Percentiles rank a stretch among this genome's conserved stretches.
These are phyloP conservation scores for Lepisosteus oculatus DNA, from an alignment of 2,113 vertebrate genomes.

Conservation along the genomic window DNA sequence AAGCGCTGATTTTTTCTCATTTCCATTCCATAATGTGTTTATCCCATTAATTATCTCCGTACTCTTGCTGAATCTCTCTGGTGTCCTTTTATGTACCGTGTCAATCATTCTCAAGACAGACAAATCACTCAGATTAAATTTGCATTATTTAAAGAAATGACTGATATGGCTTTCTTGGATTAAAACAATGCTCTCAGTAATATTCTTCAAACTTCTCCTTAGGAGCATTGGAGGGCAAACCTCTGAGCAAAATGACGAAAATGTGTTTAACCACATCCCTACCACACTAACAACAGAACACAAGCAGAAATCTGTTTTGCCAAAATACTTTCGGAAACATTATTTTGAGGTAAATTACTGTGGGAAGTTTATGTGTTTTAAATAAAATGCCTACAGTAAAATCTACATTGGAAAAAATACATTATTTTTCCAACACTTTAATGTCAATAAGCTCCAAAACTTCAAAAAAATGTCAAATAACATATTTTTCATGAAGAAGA, in stretches of 20 bases:
- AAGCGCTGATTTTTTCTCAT: background rate
- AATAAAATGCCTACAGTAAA: no score
- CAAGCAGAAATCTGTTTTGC: constrained; percentile 47
- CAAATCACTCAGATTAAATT: constrained; percentile 21
- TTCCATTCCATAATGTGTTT: constrained; percentile 27
- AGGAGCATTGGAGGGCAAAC: constrained; percentile 27
- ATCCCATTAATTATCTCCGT: constrained; percentile 39
- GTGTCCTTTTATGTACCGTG: constrained; percentile 25
- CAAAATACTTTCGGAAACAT: no score
- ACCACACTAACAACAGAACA: constrained; percentile 47
- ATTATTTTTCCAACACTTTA: no score
- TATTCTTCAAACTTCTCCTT: constrained; percentile 24
- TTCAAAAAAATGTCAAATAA: no score
- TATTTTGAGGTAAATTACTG: no score
- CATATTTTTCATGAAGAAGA: no score
- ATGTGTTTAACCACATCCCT: constrained; percentile 31
- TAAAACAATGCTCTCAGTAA: constrained; percentile 16
- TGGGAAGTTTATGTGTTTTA: no score
- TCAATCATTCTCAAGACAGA: constrained; percentile 37
- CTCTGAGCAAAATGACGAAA: constrained; percentile 22
- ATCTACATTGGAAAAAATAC: no score
- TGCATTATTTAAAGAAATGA: constrained; percentile 14
- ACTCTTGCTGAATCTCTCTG: constrained; percentile 43
- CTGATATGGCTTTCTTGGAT: background rate
- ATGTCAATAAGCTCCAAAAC: no score